phyloP scores from a whole-genome alignment of 2,888 invertebrate species.

The Drosophila hawaiiensis region DNA sequence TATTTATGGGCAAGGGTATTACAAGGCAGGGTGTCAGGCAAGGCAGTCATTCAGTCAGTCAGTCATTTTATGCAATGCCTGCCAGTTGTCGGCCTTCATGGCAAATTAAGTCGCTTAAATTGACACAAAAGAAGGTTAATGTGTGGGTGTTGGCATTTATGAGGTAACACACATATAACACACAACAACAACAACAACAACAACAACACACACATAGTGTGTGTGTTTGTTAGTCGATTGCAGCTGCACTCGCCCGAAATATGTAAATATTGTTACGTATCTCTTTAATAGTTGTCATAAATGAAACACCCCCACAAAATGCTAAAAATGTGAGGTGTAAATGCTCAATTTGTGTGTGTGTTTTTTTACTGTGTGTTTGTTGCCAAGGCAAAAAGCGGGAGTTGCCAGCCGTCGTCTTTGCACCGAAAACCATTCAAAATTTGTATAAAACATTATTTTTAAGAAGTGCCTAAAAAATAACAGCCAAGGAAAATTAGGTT shows the following conservation, averaged over 20 bases:
- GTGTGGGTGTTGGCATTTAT: slow-evolving; percentile 75
- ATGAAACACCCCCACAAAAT: slow-evolving; percentile 63
- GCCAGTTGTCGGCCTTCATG: slow-evolving; percentile 75
- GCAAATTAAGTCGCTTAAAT: slow-evolving; percentile 76
- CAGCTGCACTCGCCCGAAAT: slow-evolving; percentile 72
- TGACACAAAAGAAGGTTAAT: slow-evolving; percentile 71
- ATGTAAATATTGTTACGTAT: slow-evolving; percentile 62
- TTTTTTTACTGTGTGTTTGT: slow-evolving; percentile 14
- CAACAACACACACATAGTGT: background rate
- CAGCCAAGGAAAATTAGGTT: background rate
- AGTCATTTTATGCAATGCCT: slow-evolving; percentile 35
- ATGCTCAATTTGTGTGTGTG: slow-evolving; percentile 7
- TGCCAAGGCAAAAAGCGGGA: slow-evolving; percentile 54
- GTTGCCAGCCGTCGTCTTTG: slow-evolving; percentile 23
- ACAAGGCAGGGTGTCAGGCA: slow-evolving; percentile 26
- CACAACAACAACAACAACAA: slow-evolving; percentile 5
- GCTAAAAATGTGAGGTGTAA: slow-evolving; percentile 55
- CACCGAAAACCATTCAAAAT: slow-evolving; percentile 28
- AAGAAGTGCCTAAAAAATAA: background rate
- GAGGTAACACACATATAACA: slow-evolving; percentile 58
- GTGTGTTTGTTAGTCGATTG: slow-evolving; percentile 26
- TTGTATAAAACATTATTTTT: slow-evolving; percentile 2
- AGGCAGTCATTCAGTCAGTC: slow-evolving; percentile 6
- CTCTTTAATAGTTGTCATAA: slow-evolving; percentile 65
- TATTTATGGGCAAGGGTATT: slow-evolving; percentile 15